Evolutionary conservation across 2,888 invertebrate species (phyloP).

Genomic region (Macroteleia sp.): DNA sequence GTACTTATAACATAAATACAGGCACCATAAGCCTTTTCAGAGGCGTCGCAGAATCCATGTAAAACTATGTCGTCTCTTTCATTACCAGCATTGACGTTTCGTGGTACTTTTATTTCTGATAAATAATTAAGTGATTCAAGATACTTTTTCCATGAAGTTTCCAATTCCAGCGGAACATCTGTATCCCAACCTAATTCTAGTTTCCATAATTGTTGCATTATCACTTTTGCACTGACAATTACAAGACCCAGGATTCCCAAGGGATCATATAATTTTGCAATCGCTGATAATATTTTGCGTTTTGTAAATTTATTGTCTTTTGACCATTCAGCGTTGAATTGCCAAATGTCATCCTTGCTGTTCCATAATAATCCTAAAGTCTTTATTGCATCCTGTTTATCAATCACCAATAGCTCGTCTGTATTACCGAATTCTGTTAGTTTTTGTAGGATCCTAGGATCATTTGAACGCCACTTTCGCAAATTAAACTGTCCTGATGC

Average conservation of each 20-base stretch:
- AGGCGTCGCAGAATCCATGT: constrained; percentile 66
- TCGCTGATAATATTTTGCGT: constrained; percentile 37
- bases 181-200: constrained; percentile 37
- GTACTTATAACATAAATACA: constrained; percentile 60
- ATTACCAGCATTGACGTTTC: constrained; percentile 19
- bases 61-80: constrained; percentile 12
- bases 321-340: constrained; percentile 24
- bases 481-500: constrained; percentile 31
- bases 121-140: constrained; percentile 17
- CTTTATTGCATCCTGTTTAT: constrained; percentile 23
- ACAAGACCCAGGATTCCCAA: constrained; percentile 49
- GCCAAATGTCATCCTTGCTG: constrained; percentile 22
- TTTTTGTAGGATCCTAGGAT: background rate
- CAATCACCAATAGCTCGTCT: constrained; percentile 12
- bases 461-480: constrained; percentile 41
- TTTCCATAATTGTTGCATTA: constrained; percentile 46
- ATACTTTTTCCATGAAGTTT: background rate
- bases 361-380: constrained; percentile 60
- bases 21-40: constrained; percentile 66
- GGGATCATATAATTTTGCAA: constrained; percentile 59
- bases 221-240: constrained; percentile 46
- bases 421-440: background rate
- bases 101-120: constrained; percentile 3
- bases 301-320: constrained; percentile 13
- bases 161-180: background rate